These are phyloP conservation scores for Anoplopoma fimbria DNA, from an alignment of 2,113 vertebrate genomes.

Conservation along the genomic window DNA sequence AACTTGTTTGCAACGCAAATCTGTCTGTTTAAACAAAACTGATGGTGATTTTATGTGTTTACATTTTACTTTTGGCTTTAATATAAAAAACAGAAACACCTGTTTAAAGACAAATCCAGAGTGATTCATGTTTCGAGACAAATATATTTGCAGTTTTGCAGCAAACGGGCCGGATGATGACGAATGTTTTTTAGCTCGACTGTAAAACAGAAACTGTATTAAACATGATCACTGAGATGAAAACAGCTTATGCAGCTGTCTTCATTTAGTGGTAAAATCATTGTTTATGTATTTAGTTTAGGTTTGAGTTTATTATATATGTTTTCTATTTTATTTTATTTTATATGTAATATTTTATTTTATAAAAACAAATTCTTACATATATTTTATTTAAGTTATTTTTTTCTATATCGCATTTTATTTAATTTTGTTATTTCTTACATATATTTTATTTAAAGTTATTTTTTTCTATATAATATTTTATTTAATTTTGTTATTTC, in stretches of 20 bases:
- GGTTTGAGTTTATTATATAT: background rate
- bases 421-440: too few species aligned
- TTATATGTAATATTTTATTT: too few species aligned
- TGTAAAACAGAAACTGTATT: conserved; percentile 30
- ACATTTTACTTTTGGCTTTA: background rate
- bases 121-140: conserved; percentile 18
- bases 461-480: too few species aligned
- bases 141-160: conserved; percentile 29
- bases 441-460: too few species aligned
- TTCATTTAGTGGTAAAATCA: background rate
- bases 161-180: background rate
- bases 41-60: background rate
- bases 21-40: background rate
- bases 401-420: too few species aligned
- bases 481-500: too few species aligned
- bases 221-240: background rate
- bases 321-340: too few species aligned
- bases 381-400: too few species aligned
- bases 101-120: background rate
- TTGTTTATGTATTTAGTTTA: background rate
- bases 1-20: background rate
- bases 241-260: conserved; percentile 14
- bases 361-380: too few species aligned
- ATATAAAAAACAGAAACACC: background rate
- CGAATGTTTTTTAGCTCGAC: conserved; percentile 7